Conservation (phyloP, 2,888 invertebrate species). For the Acleris emargana region DNA sequence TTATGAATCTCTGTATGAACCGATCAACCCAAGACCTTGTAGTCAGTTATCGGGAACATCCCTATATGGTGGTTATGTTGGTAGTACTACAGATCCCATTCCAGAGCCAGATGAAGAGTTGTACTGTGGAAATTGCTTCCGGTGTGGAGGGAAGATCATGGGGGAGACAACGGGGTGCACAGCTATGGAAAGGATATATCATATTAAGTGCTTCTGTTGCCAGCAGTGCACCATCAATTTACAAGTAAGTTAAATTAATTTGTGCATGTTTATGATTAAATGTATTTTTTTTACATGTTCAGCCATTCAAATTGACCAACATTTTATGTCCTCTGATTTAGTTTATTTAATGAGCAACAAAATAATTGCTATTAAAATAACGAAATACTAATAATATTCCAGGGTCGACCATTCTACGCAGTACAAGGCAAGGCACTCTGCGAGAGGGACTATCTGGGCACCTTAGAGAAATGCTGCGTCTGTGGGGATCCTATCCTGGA, state of each 20-base stretch:
- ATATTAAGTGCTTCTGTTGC: slow-evolving; percentile 97
- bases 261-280: too few relatives aligned
- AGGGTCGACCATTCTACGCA: slow-evolving; percentile 97
- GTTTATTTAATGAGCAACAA: too few relatives aligned
- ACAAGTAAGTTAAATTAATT: slow-evolving; percentile 82
- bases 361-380: slow-evolving; percentile 13
- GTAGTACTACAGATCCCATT: slow-evolving; percentile 93
- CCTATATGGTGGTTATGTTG: slow-evolving; percentile 83
- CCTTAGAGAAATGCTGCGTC: slow-evolving; percentile 98
- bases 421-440: slow-evolving; percentile 97
- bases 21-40: slow-evolving; percentile 85
- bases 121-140: slow-evolving; percentile 94
- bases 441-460: slow-evolving; percentile 97
- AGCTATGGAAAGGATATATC: slow-evolving; percentile 98
- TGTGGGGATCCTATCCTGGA: slow-evolving; percentile 98
- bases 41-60: slow-evolving; percentile 85
- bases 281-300: too few relatives aligned
- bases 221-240: slow-evolving; percentile 93
- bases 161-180: slow-evolving; percentile 98
- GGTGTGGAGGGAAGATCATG: slow-evolving; percentile 96
- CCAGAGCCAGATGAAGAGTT: slow-evolving; percentile 87
- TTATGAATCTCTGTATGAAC: slow-evolving; percentile 86
- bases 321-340: too few relatives aligned
- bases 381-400: slow-evolving; percentile 46
- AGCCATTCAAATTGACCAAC: too few relatives aligned